A percentile compares a stretch with the other conserved stretches of the same genome.
These are phyloP conservation scores for Smutsia temminckii DNA, from an alignment of 2,797 vertebrate species.

Conservation along the genomic window DNA sequence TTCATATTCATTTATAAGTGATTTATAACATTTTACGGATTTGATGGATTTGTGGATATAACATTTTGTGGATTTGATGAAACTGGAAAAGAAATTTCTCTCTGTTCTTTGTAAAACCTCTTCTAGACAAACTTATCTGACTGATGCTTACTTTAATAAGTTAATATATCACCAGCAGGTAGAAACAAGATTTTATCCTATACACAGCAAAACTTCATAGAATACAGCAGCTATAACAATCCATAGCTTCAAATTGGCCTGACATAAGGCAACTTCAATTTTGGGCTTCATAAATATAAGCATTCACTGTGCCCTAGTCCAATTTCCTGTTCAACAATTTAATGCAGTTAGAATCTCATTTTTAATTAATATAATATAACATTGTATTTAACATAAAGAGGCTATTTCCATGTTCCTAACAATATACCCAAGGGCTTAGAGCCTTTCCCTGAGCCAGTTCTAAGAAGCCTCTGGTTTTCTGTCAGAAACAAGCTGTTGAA, in stretches of 20 bases:
- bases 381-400: background rate
- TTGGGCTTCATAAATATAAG: background rate
- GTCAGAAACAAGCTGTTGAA: background rate
- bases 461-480: background rate
- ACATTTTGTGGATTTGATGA: background rate
- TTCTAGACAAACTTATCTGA: constrained; percentile 1
- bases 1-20: constrained; percentile 18
- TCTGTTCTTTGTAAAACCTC: background rate
- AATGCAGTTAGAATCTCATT: constrained; percentile 24
- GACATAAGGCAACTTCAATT: background rate
- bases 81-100: constrained; percentile 13
- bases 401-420: background rate
- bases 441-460: background rate
- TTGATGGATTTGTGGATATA: too few relatives aligned
- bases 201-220: background rate
- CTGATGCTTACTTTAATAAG: background rate
- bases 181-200: background rate
- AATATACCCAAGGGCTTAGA: background rate
- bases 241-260: background rate
- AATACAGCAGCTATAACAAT: background rate
- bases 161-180: background rate
- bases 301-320: background rate
- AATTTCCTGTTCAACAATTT: constrained; percentile 2
- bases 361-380: constrained; percentile 23
- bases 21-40: background rate